Evolutionary conservation across 2,888 invertebrate species (phyloP).

Genomic region (Metallyticus violacea): DNA sequence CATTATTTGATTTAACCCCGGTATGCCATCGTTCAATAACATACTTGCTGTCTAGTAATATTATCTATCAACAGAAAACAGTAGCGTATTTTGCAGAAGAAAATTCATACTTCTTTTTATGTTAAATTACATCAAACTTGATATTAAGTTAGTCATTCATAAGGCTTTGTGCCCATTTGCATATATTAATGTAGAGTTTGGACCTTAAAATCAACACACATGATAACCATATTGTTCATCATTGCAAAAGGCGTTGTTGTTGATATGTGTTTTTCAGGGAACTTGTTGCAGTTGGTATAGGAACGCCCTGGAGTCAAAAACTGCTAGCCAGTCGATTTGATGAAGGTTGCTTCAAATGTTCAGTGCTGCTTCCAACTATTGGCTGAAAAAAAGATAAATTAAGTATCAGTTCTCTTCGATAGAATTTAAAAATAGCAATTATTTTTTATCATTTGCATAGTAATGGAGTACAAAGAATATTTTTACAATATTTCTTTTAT

Average conservation of each 20-base stretch:
- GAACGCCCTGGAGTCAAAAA: not conserved
- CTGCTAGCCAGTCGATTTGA: not conserved
- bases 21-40: not conserved
- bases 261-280: not conserved
- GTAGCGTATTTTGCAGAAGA: not conserved
- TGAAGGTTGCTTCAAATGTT: not conserved
- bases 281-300: not conserved
- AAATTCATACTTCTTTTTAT: not conserved
- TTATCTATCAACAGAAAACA: not conserved
- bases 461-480: no score
- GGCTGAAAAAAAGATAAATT: constrained; percentile 51
- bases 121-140: not conserved
- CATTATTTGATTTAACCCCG: not conserved
- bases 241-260: not conserved
- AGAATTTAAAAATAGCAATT: no score
- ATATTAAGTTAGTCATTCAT: not conserved
- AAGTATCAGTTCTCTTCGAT: constrained; percentile 5
- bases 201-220: not conserved
- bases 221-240: not conserved
- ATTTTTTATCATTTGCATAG: no score
- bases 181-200: not conserved
- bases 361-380: constrained; percentile 85
- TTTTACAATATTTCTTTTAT: no score
- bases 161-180: not conserved
- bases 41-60: not conserved